phyloP scores from a whole-genome alignment of 2,797 vertebrate species.

The Botia kubotai region DNA sequence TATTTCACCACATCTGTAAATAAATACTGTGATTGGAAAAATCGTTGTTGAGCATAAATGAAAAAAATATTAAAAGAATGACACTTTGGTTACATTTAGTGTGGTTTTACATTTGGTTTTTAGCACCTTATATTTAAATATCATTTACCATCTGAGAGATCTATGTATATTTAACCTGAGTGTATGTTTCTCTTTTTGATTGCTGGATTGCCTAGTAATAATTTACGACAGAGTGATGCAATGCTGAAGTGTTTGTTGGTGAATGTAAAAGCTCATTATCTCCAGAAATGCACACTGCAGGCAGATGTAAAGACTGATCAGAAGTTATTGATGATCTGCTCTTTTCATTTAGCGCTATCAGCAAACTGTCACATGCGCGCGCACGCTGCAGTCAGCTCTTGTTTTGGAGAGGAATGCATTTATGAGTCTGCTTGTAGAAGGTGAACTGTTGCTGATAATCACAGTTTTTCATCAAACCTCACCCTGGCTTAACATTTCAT shows the following conservation, averaged over 20 bases:
- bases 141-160: conserved; percentile 1
- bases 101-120: background rate
- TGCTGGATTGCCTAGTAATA: conserved; percentile 38
- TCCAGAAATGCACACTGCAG: background rate
- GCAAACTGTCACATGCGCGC: background rate
- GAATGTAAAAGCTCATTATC: conserved; percentile 16
- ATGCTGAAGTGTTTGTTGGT: background rate
- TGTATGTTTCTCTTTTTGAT: background rate
- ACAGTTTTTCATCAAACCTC: conserved; percentile 30
- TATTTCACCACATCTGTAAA: conserved; percentile 82
- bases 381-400: conserved; percentile 18
- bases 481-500: conserved; percentile 17
- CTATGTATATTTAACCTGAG: conserved; percentile 13
- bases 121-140: conserved; percentile 6
- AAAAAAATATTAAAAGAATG: background rate
- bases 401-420: conserved; percentile 17
- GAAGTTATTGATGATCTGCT: conserved; percentile 25
- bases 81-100: background rate
- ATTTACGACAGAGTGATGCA: background rate
- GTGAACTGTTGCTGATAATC: conserved; percentile 21
- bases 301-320: conserved; percentile 20
- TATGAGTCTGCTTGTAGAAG: background rate
- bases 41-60: background rate
- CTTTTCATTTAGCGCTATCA: conserved; percentile 27
- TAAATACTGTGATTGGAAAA: conserved; percentile 72